Evolutionary conservation across 2,797 vertebrate genomes (phyloP).

Genomic region (Lepilemur ruficaudatus): DNA sequence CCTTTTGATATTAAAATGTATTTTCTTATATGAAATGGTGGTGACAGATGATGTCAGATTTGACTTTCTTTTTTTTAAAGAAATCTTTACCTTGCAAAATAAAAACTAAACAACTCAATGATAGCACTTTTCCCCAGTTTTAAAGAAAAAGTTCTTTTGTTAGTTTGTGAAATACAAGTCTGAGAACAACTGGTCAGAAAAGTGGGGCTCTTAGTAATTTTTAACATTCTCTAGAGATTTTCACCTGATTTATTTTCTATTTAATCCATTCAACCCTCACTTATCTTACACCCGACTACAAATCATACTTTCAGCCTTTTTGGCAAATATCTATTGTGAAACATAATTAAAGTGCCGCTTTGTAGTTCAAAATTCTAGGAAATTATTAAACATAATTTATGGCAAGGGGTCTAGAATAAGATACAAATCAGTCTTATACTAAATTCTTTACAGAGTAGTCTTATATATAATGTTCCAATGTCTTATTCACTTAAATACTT

Average conservation of each 20-base stretch:
- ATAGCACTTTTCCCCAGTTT: background rate
- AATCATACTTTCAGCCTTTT: background rate
- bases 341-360: conserved; percentile 25
- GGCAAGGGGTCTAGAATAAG: background rate
- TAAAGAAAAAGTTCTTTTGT: background rate
- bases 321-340: conserved; percentile 25
- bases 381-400: conserved; percentile 19
- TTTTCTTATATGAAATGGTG: conserved; percentile 39
- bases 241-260: background rate
- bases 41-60: conserved; percentile 22
- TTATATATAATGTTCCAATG: background rate
- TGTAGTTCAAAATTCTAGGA: conserved; percentile 3
- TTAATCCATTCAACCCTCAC: background rate
- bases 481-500: background rate
- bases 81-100: conserved; percentile 35
- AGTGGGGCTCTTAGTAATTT: background rate
- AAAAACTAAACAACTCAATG: conserved; percentile 14
- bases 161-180: conserved; percentile 14
- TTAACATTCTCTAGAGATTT: conserved; percentile 49
- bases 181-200: conserved; percentile 31
- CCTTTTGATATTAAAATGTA: conserved; percentile 29
- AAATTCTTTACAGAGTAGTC: background rate
- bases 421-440: background rate
- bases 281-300: conserved; percentile 2
- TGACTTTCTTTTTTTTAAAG: background rate